These are phyloP conservation scores for Rhizomys pruinosus DNA, from an alignment of 2,113 vertebrate genomes.

Conservation along the genomic window DNA sequence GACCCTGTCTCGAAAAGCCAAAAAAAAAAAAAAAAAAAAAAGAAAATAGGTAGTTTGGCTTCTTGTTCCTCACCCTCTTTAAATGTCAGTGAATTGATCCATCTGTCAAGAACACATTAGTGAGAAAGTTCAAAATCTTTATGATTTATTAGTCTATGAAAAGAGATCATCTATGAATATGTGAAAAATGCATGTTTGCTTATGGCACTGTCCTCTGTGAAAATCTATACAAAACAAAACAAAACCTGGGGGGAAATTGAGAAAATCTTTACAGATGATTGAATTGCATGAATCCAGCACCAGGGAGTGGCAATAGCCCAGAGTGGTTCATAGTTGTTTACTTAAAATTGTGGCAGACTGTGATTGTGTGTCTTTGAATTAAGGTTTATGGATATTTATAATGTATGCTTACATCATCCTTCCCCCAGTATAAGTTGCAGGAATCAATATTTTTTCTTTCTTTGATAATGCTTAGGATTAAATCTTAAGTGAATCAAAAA, in stretches of 20 bases:
- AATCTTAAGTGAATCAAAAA: slow-evolving; percentile 18
- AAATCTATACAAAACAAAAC: slow-evolving; percentile 47
- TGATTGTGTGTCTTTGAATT: not conserved
- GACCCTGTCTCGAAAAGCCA: too few species aligned
- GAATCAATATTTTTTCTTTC: not conserved
- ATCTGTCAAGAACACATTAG: not conserved
- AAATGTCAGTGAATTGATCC: slow-evolving; percentile 32
- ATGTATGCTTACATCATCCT: not conserved
- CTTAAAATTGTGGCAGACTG: not conserved
- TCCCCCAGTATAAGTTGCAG: not conserved
- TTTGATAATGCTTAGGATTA: slow-evolving; percentile 14
- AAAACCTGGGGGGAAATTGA: not conserved
- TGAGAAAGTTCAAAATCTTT: slow-evolving; percentile 41
- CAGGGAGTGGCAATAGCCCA: not conserved
- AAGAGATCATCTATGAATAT: not conserved
- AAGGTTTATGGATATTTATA: not conserved
- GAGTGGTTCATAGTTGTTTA: not conserved
- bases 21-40: too few species aligned
- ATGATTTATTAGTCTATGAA: slow-evolving; percentile 5
- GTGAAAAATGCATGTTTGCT: slow-evolving; percentile 48
- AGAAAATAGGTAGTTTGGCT: slow-evolving; percentile 9
- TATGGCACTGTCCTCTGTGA: slow-evolving; percentile 13
- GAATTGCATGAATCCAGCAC: slow-evolving; percentile 31
- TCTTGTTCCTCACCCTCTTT: not conserved
- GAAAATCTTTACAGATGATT: slow-evolving; percentile 25